phyloP scores from a whole-genome alignment of 2,797 vertebrate genomes.

The Hipposideros larvatus region DNA sequence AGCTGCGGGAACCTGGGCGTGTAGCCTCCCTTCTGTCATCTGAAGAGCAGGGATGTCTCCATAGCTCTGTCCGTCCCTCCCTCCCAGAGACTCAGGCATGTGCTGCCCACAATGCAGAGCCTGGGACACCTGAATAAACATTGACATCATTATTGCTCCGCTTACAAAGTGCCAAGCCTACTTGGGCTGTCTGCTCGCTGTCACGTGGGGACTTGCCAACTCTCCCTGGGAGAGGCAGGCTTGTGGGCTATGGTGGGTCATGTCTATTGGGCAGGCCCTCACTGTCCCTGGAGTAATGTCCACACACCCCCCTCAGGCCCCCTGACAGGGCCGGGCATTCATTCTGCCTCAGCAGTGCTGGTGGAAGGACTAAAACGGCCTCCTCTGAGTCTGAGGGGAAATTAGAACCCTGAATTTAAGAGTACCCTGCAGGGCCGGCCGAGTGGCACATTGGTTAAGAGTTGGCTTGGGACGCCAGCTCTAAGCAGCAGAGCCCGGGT shows the following conservation, averaged over 20 bases:
- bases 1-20: not conserved
- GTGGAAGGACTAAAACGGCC: not conserved
- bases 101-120: not conserved
- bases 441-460: too few relatives aligned
- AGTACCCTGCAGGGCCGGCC: not conserved
- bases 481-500: too few relatives aligned
- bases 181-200: too few relatives aligned
- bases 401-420: not conserved
- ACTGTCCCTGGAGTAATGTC: not conserved
- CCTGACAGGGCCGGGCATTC: not conserved
- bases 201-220: not conserved
- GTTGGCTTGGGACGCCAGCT: too few relatives aligned
- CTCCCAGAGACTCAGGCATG: not conserved
- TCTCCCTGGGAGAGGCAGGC: not conserved
- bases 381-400: not conserved
- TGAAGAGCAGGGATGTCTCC: not conserved
- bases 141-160: too few relatives aligned
- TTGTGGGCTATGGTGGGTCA: not conserved
- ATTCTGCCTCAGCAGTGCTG: not conserved
- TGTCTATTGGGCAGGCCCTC: not conserved
- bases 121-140: not conserved
- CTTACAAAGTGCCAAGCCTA: not conserved
- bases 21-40: not conserved
- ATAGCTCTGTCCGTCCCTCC: not conserved
- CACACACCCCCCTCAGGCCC: rapidly evolving